Conservation (phyloP, 2,113 vertebrate genomes). For the Chloropsis cyanopogon region DNA sequence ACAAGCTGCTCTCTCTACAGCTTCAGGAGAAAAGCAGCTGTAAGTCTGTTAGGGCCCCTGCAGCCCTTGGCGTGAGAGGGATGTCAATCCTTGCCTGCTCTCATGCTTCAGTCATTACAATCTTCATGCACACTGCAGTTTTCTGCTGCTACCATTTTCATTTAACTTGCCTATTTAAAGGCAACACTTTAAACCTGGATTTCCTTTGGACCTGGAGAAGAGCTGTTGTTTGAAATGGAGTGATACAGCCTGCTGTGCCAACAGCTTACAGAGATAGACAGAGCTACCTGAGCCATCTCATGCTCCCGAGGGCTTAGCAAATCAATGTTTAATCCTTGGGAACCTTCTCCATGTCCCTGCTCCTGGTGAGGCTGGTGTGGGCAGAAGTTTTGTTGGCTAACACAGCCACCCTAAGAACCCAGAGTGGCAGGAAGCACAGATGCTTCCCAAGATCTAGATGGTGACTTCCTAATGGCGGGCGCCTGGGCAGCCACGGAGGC, state of each 20-base stretch:
- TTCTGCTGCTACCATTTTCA: background rate
- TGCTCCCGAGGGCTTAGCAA: background rate
- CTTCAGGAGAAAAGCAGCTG: background rate
- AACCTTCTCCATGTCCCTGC: background rate
- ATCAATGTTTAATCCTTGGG: accelerated
- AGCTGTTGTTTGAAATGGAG: background rate
- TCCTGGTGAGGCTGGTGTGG: background rate
- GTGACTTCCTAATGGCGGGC: background rate
- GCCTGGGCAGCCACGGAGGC: accelerated
- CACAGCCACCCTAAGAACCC: background rate
- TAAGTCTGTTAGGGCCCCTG: background rate
- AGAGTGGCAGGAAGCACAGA: background rate
- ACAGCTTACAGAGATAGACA: background rate
- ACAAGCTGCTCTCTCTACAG: background rate
- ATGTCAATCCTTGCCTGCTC: background rate
- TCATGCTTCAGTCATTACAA: background rate
- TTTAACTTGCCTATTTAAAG: background rate
- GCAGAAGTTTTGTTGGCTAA: background rate
- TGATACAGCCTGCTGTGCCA: background rate
- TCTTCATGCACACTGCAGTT: background rate
- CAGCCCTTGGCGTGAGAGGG: background rate
- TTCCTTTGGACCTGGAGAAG: background rate
- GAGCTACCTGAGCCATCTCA: background rate
- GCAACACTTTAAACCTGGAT: background rate
- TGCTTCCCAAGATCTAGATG: background rate